phyloP scores from a whole-genome alignment of 2,797 vertebrate genomes.

The Tiaroga cobitis region DNA sequence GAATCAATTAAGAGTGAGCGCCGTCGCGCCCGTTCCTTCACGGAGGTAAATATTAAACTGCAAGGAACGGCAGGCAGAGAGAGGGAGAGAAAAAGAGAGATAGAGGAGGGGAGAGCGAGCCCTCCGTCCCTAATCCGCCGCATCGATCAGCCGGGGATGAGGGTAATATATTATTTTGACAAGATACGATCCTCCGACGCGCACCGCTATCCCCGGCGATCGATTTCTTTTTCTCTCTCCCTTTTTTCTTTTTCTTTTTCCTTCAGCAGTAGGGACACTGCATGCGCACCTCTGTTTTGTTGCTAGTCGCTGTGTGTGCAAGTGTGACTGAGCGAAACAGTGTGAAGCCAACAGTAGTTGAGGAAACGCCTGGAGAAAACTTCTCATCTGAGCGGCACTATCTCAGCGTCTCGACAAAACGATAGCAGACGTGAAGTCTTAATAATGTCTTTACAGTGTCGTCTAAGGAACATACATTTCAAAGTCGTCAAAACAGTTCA shows the following conservation, averaged over 20 bases:
- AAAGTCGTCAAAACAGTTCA: background rate
- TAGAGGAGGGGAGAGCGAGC: conserved; percentile 62
- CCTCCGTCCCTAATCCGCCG: conserved; percentile 94
- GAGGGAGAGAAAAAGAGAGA: conserved; percentile 39
- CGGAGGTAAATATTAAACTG: conserved; percentile 90
- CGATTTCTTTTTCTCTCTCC: conserved; percentile 87
- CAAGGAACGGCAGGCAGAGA: conserved; percentile 73
- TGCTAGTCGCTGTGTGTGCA: conserved; percentile 55
- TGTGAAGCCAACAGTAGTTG: conserved; percentile 77
- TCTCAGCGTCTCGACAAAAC: conserved; percentile 47
- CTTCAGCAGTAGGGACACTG: conserved; percentile 77
- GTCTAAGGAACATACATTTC: background rate
- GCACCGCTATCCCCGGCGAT: conserved; percentile 90
- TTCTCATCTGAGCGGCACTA: conserved; percentile 54
- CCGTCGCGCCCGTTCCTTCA: conserved; percentile 83
- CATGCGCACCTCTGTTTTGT: conserved; percentile 61
- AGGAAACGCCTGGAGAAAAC: conserved; percentile 76
- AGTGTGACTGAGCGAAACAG: conserved; percentile 57
- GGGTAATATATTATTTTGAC: conserved; percentile 99
- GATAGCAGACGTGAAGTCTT: conserved; percentile 26
- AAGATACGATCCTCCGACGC: conserved; percentile 96
- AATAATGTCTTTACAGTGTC: conserved; percentile 31
- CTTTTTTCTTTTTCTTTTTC: conserved; percentile 76
- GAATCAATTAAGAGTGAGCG: conserved; percentile 90
- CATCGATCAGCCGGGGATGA: conserved; percentile 97